A percentile compares a stretch with the other conserved stretches of the same genome.
Conservation (phyloP, 2,797 vertebrate genomes). For the Salarias fasciatus region DNA sequence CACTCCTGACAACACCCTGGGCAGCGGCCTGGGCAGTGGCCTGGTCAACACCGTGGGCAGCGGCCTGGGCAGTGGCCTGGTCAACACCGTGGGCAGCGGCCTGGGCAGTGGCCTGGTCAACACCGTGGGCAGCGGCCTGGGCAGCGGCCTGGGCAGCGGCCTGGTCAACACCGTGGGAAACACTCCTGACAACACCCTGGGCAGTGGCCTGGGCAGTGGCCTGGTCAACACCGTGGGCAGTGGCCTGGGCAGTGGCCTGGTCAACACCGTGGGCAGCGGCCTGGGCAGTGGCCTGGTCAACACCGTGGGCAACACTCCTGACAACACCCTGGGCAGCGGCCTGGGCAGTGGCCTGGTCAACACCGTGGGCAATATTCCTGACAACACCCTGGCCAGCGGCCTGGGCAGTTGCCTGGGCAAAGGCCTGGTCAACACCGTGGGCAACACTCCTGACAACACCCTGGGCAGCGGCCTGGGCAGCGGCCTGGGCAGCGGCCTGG, state of each 20-base stretch:
- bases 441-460: no score
- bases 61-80: constrained; percentile 59
- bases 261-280: constrained; percentile 37
- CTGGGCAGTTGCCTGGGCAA: constrained; percentile 49
- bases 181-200: constrained; percentile 51
- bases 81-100: constrained; percentile 37
- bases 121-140: constrained; percentile 28
- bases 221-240: constrained; percentile 5
- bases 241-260: constrained; percentile 59
- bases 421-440: no score
- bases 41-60: constrained; percentile 35
- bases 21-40: no score
- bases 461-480: no score
- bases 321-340: constrained; percentile 25
- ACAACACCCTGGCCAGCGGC: constrained; percentile 31
- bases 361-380: constrained; percentile 47
- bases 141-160: constrained; percentile 53
- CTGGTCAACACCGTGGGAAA: no score
- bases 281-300: no score
- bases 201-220: no score
- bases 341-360: constrained; percentile 53
- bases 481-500: constrained; percentile 42
- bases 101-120: no score
- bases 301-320: no score
- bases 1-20: no score